phyloP scores from a whole-genome alignment of 2,113 vertebrate genomes.

The Limnothrissa miodon region DNA sequence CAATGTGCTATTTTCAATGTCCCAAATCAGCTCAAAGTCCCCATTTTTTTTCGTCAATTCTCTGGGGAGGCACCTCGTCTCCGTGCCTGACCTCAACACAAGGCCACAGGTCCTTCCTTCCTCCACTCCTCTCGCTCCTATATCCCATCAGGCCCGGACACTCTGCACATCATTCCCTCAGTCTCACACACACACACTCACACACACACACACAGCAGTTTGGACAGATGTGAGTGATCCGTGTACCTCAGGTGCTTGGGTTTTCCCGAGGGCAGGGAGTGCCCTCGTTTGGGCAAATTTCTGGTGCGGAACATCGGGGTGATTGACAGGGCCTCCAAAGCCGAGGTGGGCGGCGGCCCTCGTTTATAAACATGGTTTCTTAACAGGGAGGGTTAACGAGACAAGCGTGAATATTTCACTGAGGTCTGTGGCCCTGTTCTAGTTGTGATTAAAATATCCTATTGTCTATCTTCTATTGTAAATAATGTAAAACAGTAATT shows the following conservation, averaged over 20 bases:
- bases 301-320: conserved; percentile 49
- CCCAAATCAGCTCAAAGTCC: neutral
- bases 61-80: neutral
- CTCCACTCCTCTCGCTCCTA: conserved; percentile 16
- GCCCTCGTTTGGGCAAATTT: conserved; percentile 46
- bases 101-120: neutral
- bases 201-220: conserved; percentile 19
- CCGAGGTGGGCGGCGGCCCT: conserved; percentile 46
- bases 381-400: conserved; percentile 39
- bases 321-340: conserved; percentile 53
- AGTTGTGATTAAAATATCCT: neutral
- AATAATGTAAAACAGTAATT: neutral
- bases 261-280: conserved; percentile 45
- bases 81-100: neutral
- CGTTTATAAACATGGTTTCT: conserved; percentile 52
- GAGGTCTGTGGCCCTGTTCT: neutral
- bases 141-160: conserved; percentile 47
- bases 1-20: neutral
- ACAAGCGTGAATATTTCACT: conserved; percentile 31
- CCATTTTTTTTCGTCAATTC: neutral
- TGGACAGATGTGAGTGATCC: neutral
- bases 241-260: conserved; percentile 46
- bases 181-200: conserved; percentile 19
- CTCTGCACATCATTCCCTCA: conserved; percentile 48
- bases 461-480: neutral